Evolutionary conservation across 2,113 vertebrate species (phyloP).

Genomic region (Ochotona curzoniae): DNA sequence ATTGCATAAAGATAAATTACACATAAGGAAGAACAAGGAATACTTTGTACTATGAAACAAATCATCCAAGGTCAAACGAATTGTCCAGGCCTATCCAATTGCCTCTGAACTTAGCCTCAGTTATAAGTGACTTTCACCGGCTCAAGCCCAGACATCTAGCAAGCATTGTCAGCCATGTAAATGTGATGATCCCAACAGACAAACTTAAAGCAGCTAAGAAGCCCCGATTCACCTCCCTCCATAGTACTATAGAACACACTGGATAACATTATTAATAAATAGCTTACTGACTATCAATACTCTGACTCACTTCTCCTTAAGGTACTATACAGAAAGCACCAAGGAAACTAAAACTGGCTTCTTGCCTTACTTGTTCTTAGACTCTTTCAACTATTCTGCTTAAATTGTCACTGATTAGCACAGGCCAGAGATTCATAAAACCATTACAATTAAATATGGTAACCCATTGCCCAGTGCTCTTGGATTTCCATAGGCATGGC

Average conservation of each 20-base stretch:
- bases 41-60: neutral
- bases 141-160: neutral
- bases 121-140: neutral
- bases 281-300: neutral
- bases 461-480: neutral
- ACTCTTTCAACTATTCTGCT: neutral
- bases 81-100: neutral
- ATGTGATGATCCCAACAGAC: conserved; percentile 59
- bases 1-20: neutral
- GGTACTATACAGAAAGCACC: conserved; percentile 50
- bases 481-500: neutral
- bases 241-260: neutral
- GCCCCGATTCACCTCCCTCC: neutral
- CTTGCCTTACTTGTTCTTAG: neutral
- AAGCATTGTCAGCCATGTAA: conserved; percentile 59
- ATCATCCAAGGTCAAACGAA: neutral
- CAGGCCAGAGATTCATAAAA: conserved; percentile 11
- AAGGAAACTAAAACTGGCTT: conserved; percentile 76
- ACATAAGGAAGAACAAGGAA: neutral
- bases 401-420: conserved; percentile 63
- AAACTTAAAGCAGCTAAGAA: neutral
- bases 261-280: neutral
- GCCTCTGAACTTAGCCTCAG: neutral
- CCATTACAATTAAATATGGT: neutral
- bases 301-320: neutral